phyloP scores from a whole-genome alignment of 2,797 vertebrate species.

The Esox lucius region DNA sequence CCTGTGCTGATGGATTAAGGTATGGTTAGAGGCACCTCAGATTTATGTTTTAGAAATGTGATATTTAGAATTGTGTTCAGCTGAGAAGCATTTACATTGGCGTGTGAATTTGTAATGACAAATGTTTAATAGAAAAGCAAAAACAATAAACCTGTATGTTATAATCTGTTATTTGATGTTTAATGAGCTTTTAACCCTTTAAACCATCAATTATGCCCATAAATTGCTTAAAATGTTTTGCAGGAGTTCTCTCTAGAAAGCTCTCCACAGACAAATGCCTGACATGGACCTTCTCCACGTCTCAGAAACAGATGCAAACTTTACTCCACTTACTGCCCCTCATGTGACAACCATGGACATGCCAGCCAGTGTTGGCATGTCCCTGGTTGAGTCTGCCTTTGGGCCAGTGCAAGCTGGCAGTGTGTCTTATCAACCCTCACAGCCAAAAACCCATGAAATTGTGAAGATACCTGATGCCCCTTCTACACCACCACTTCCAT shows the following conservation, averaged over 20 bases:
- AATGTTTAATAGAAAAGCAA: too few relatives aligned
- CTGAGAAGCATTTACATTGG: too few relatives aligned
- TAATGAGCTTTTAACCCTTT: too few relatives aligned
- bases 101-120: too few relatives aligned
- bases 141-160: too few relatives aligned
- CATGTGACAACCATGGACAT: neutral
- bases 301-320: neutral
- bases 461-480: neutral
- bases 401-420: neutral
- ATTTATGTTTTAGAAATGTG: too few relatives aligned
- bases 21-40: too few relatives aligned
- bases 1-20: too few relatives aligned
- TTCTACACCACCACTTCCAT: neutral
- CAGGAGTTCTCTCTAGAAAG: neutral
- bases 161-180: too few relatives aligned
- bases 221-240: neutral
- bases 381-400: neutral
- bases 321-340: neutral
- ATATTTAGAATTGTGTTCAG: too few relatives aligned
- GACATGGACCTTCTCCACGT: neutral
- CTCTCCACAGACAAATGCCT: neutral
- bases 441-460: neutral
- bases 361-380: neutral
- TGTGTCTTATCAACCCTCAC: neutral
- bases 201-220: too few relatives aligned